These are phyloP conservation scores for Coregonus clupeaformis DNA, from an alignment of 2,113 vertebrate genomes.

Conservation along the genomic window DNA sequence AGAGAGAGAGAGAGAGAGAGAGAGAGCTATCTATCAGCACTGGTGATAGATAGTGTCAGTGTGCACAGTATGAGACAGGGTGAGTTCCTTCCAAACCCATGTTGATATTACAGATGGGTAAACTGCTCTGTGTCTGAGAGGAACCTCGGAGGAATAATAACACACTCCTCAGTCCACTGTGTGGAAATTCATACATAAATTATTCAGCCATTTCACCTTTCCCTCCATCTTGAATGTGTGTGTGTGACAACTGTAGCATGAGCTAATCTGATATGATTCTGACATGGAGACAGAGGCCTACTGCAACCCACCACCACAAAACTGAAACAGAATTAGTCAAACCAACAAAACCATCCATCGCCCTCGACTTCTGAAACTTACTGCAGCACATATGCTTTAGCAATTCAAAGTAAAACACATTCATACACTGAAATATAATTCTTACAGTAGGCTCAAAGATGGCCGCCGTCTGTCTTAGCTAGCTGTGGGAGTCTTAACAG, in stretches of 20 bases:
- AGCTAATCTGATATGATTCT: constrained; percentile 28
- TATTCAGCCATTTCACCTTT: constrained; percentile 29
- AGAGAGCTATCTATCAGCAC: constrained; percentile 56
- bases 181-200: constrained; percentile 19
- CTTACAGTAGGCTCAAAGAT: neutral
- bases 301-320: neutral
- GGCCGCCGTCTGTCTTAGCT: neutral
- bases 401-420: neutral
- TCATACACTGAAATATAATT: neutral
- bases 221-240: constrained; percentile 16
- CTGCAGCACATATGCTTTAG: neutral
- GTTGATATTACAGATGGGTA: constrained; percentile 9
- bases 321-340: constrained; percentile 4
- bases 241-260: neutral
- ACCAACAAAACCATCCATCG: neutral
- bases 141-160: constrained; percentile 16
- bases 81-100: constrained; percentile 17
- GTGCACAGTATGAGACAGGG: neutral
- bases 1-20: constrained; percentile 8
- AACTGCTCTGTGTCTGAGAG: constrained; percentile 32
- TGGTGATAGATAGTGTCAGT: constrained; percentile 56
- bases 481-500: constrained; percentile 9
- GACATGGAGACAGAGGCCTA: constrained; percentile 23
- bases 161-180: constrained; percentile 9
- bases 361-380: neutral